Base-by-base conservation (phyloP, 2,113 vertebrate genomes). In the Ginglymostoma cirratum region DNA sequence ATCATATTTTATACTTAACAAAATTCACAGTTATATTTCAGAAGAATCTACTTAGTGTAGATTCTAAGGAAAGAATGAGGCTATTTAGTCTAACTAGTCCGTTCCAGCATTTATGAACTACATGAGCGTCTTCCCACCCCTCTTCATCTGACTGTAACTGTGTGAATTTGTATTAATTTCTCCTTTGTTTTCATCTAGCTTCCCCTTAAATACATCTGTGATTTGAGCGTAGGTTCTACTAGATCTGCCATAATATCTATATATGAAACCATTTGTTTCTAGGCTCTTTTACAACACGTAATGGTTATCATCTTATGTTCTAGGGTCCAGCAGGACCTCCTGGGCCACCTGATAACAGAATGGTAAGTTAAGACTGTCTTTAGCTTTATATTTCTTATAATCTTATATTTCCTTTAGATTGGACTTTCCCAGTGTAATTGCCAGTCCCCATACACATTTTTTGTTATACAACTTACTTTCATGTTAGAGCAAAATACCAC, bases 301-400 rank as follows among this genome's bases (percentile, higher is more conserved):
- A 70, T 23, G 65, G 24, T 52, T 95, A 45, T 17, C 24, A 96
- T 69, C 95, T n/a, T 96, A 45, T 72, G 19, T 78, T 93, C 90
- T 78, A 98, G 98, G 98, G 98, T 96, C 97, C 97, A 80, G 98
- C 97, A 66, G 98, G 98, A 38, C 98, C 97, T 95, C 98, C 98
- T 67, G 98, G 98, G 95, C 96, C 97, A 96, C 97, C 98, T 42
- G 97, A 97, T 90, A n/a, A 96, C 42, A 96, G 97, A 80, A 30
- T 96, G 97, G 98, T 98, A 86, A 96, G 94, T 96, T 3, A 0
- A 94, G 24, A 8, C 8, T 78, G 23, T 61, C 38, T 19, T 65
- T 52, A 38, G 27, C 45, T 76, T 95, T 95, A 30, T 48, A 48
- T 48, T 48, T 48, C 52, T 94, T 2, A 94, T 21, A 45, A 67